Percentiles rank a stretch among this genome's conserved stretches.
Evolutionary conservation across 2,888 invertebrate genomes (phyloP).

Genomic region (Graphium colonna): DNA sequence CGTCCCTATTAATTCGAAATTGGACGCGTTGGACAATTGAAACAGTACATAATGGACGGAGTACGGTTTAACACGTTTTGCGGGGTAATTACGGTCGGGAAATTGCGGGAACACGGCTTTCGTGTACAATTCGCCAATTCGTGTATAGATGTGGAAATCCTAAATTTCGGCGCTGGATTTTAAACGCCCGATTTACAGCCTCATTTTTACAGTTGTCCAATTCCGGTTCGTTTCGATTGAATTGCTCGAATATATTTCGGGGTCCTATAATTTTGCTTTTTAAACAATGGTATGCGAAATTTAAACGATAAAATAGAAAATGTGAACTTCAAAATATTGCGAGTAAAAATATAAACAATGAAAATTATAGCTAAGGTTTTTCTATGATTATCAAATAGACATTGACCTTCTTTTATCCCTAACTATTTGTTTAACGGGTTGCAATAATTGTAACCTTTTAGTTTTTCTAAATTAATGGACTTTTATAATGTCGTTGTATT

Average conservation of each 20-base stretch:
- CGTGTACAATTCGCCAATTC: slow-evolving; percentile 49
- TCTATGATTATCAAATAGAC: no score
- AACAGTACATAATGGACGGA: slow-evolving; percentile 51
- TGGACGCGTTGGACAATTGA: slow-evolving; percentile 59
- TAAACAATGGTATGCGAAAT: no score
- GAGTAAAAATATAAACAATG: no score
- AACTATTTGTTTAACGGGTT: no score
- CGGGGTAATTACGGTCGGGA: slow-evolving; percentile 58
- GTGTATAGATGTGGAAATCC: slow-evolving; percentile 35
- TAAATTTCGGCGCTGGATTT: slow-evolving; percentile 35
- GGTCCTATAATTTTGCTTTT: not conserved
- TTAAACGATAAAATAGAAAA: no score
- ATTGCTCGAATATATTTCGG: not conserved
- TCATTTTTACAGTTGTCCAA: slow-evolving; percentile 24
- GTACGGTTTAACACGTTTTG: slow-evolving; percentile 61
- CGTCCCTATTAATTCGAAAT: slow-evolving; percentile 61
- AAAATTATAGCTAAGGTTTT: no score
- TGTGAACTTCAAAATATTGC: no score
- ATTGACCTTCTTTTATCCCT: no score
- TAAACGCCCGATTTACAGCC: slow-evolving; percentile 33
- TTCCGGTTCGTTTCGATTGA: not conserved
- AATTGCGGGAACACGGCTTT: slow-evolving; percentile 47
- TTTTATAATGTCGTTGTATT: no score
- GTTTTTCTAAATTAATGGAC: no score
- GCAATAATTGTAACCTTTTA: no score